A percentile compares a stretch with the other conserved stretches of the same genome.
Evolutionary conservation across 2,888 invertebrate genomes (phyloP).

Genomic region (Nipponacmea schrenckii): DNA sequence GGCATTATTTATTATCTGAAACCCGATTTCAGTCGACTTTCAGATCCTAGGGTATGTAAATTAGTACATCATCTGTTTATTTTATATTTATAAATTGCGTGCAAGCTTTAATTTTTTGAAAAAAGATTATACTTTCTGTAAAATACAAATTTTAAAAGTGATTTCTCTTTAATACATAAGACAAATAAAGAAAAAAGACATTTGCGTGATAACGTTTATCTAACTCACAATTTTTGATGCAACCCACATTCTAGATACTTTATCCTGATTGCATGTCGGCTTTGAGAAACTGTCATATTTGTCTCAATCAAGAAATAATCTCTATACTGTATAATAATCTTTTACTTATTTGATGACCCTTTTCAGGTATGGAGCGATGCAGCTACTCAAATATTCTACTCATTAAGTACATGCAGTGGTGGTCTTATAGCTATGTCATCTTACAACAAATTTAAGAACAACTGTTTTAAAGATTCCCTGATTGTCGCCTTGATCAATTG

Average conservation of each 20-base stretch:
- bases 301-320: not conserved
- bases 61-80: conserved; percentile 11
- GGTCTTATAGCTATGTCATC: conserved; percentile 65
- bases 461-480: conserved; percentile 65
- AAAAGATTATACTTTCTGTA: too few relatives aligned
- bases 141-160: too few relatives aligned
- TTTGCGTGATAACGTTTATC: too few relatives aligned
- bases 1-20: conserved; percentile 84
- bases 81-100: too few relatives aligned
- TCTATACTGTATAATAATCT: not conserved
- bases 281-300: not conserved
- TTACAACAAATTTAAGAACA: conserved; percentile 66
- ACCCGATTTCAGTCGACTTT: conserved; percentile 80
- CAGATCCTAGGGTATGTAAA: conserved; percentile 75
- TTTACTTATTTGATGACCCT: not conserved
- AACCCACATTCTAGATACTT: too few relatives aligned
- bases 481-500: conserved; percentile 67
- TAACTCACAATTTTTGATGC: too few relatives aligned
- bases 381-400: conserved; percentile 64
- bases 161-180: too few relatives aligned
- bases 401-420: conserved; percentile 63
- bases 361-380: conserved; percentile 64
- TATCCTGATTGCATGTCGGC: too few relatives aligned
- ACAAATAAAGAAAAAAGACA: too few relatives aligned
- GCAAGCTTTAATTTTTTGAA: too few relatives aligned